Percentiles rank a stretch among this genome's conserved stretches.
phyloP scores from a whole-genome alignment of 1,140 invertebrate species.

The Drosophila tristis region DNA sequence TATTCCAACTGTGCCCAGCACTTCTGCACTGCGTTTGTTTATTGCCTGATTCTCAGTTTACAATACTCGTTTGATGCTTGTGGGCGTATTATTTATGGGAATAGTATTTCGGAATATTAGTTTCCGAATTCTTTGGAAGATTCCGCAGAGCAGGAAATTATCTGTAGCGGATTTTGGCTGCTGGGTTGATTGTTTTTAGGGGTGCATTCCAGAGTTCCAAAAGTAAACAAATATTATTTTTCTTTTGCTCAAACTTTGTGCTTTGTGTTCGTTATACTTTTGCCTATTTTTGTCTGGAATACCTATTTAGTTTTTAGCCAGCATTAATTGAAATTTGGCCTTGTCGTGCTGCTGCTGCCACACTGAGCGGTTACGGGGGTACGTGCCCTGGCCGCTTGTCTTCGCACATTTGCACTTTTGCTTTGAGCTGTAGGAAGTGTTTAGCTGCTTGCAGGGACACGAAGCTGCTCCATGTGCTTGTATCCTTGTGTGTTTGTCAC shows the following conservation, averaged over 20 bases:
- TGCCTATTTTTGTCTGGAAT: neutral
- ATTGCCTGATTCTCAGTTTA: neutral
- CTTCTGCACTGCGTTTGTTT: neutral
- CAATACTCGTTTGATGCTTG: no score
- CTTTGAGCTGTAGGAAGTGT: constrained; percentile 25
- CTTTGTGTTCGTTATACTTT: no score
- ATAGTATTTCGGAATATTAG: no score
- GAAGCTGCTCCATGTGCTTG: constrained; percentile 23
- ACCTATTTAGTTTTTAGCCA: constrained; percentile 65
- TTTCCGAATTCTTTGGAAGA: no score
- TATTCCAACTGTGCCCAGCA: no score
- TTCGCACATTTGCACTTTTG: constrained; percentile 72
- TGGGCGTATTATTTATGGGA: no score
- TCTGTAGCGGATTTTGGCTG: no score
- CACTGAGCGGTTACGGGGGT: neutral
- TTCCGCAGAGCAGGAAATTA: no score
- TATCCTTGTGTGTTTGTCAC: neutral
- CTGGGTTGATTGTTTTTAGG: no score
- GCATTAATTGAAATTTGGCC: constrained; percentile 76
- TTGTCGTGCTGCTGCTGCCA: neutral
- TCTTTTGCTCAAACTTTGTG: no score
- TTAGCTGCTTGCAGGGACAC: constrained; percentile 35
- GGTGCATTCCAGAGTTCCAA: no score
- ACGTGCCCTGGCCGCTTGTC: constrained; percentile 53
- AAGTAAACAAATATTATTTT: no score